Percentiles rank a stretch among this genome's conserved stretches.
phyloP scores from a whole-genome alignment of 1,140 invertebrate genomes.

The Drosophila punjabiensis region DNA sequence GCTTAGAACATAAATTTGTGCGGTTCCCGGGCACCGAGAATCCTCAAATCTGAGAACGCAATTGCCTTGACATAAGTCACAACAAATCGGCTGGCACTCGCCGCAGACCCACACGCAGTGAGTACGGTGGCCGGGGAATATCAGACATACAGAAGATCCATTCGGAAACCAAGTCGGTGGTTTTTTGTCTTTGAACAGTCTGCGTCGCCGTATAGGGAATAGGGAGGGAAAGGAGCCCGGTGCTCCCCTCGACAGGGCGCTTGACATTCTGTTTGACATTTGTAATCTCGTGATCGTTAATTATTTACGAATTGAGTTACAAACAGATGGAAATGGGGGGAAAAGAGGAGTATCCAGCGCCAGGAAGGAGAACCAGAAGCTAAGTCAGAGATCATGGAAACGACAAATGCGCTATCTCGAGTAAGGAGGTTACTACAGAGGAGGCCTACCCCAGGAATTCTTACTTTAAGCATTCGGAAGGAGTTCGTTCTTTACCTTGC shows the following conservation, averaged over 20 bases:
- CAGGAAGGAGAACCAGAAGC: conserved; percentile 44
- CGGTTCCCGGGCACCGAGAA: background rate
- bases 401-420: conserved; percentile 59
- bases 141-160: conserved; percentile 23
- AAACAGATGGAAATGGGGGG: conserved; percentile 15
- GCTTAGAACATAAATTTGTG: conserved; percentile 3
- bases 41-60: conserved; percentile 35
- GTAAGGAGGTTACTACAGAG: background rate
- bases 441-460: too few relatives aligned
- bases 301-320: conserved; percentile 85
- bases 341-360: conserved; percentile 23
- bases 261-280: conserved; percentile 85
- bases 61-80: conserved; percentile 81
- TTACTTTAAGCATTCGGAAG: background rate
- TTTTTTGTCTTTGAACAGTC: conserved; percentile 70
- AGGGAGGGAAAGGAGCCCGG: conserved; percentile 20
- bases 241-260: conserved; percentile 30
- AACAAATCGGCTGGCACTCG: conserved; percentile 80
- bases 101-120: conserved; percentile 70
- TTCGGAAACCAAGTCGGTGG: conserved; percentile 61
- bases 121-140: conserved; percentile 18
- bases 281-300: conserved; percentile 85
- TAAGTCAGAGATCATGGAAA: conserved; percentile 65
- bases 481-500: background rate
- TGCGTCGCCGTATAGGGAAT: conserved; percentile 1